Evolutionary conservation across 2,113 vertebrate genomes (phyloP), one percentile per base, ranked within the genome.

Genomic region (Lamprologus sp.): DNA sequence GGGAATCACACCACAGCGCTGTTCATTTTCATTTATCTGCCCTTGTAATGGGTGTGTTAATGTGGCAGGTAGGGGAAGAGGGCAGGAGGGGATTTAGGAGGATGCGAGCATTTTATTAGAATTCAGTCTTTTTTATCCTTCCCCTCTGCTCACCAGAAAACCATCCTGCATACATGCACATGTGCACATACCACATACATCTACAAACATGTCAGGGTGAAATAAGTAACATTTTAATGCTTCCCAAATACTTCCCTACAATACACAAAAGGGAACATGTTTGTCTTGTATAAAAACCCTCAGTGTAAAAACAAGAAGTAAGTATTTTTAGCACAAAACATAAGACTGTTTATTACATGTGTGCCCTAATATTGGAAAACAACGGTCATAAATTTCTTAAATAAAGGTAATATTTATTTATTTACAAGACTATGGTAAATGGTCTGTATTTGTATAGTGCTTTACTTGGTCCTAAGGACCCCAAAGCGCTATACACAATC

Each of bases 21-120:
- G 92, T 96, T 96, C 94, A 95, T 96, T 96, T 96, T 92, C 94
- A 94, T 95, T 95, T 93, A 95, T 95, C 94, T 93, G 93, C 91
- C 91, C 90, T 95, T 95, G 92, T 96, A 96, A 96, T 95, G 86
- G 92, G 84, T 88, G 85, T 94, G 93, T 95, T 96, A 95, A 96
- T 95, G 93, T 93, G 92, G 88, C 90, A 93, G 92, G 90, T 84
- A 87, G 70, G 84, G 87, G 84, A 55, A 91, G 90, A 94, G 90
- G 91, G 93, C 88, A 92, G 83, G 79, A 82, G 79, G 83, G 90
- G 92, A 92, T 95, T 93, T 92, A 93, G 90, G 70, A 82, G 92
- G 92, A 94, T 93, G 89, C 91, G 87, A 88, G 79, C 84, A 82
- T 94, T 96, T 96, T 96, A 95, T 95, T 96, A 93, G 91, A 95